A percentile compares a stretch with the other conserved stretches of the same genome.
phyloP scores from a whole-genome alignment of 2,888 invertebrate genomes.

The Sarcophaga caerulescens region DNA sequence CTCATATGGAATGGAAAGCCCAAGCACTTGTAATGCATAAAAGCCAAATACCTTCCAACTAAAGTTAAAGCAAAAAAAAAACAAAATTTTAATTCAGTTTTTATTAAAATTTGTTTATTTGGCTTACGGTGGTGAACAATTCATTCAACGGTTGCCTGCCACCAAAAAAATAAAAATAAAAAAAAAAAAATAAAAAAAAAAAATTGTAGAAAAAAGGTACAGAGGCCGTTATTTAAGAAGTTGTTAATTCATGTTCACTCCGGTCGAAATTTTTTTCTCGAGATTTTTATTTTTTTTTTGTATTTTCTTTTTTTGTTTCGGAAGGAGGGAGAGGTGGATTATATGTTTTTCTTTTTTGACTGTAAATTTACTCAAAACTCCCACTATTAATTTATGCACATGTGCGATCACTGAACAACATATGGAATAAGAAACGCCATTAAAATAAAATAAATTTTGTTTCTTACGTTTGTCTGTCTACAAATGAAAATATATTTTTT shows the following conservation, averaged over 20 bases:
- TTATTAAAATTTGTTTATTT: background rate
- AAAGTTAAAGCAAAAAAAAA: conserved; percentile 10
- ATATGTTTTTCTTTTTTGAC: conserved; percentile 26
- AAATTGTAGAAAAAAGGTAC: conserved; percentile 21
- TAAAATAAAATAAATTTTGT: background rate
- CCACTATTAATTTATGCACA: conserved; percentile 68
- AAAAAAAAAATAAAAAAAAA: background rate
- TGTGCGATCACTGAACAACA: conserved; percentile 18
- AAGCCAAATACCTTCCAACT: conserved; percentile 46
- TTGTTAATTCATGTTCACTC: conserved; percentile 40
- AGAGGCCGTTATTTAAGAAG: conserved; percentile 49
- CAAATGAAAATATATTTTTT: background rate
- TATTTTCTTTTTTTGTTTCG: no score
- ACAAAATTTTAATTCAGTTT: background rate
- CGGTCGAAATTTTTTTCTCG: background rate
- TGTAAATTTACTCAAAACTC: conserved; percentile 51
- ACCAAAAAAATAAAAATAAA: background rate
- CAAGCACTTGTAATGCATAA: conserved; percentile 38
- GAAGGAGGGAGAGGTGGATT: background rate
- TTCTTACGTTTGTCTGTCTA: background rate
- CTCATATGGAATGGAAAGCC: conserved; percentile 38
- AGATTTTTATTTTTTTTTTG: background rate
- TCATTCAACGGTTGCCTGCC: background rate
- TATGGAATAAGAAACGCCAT: background rate
- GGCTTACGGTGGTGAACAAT: background rate